phyloP scores from a whole-genome alignment of 1,140 invertebrate genomes.

The Anthonomus grandis region DNA sequence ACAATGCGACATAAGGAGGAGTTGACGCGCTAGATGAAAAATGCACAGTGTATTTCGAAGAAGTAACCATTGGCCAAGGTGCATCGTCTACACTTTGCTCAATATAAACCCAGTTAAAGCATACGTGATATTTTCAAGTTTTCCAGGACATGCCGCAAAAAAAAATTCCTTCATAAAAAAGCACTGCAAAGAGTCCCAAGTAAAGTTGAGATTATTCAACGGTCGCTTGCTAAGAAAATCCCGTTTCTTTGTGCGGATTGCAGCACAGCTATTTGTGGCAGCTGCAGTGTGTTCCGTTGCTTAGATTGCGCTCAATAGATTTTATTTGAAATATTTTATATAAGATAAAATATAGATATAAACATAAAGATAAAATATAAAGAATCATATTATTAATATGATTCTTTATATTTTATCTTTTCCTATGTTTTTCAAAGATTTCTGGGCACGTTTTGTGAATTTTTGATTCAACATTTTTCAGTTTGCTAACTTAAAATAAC shows the following conservation, averaged over 20 bases:
- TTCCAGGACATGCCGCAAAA: not conserved
- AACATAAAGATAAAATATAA: no score
- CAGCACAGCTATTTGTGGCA: no score
- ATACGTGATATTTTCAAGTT: not conserved
- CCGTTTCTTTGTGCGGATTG: no score
- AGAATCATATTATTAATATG: no score
- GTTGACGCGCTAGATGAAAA: constrained; percentile 18
- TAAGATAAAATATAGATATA: no score
- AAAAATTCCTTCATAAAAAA: not conserved
- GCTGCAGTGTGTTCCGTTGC: not conserved
- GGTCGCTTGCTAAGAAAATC: not conserved
- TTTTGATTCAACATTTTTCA: not conserved
- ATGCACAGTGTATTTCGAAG: constrained; percentile 7
- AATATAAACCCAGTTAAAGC: not conserved
- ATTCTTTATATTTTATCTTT: not conserved
- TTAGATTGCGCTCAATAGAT: not conserved
- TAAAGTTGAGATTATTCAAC: not conserved
- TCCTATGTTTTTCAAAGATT: not conserved
- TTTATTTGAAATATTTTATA: not conserved
- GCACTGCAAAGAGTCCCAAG: not conserved
- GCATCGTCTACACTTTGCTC: constrained; percentile 4
- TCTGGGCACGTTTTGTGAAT: not conserved
- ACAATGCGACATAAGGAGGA: constrained; percentile 50
- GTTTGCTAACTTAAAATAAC: no score
- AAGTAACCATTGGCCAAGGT: constrained; percentile 10